Base-by-base conservation (phyloP, 2,113 vertebrate genomes). In the Natator depressus region DNA sequence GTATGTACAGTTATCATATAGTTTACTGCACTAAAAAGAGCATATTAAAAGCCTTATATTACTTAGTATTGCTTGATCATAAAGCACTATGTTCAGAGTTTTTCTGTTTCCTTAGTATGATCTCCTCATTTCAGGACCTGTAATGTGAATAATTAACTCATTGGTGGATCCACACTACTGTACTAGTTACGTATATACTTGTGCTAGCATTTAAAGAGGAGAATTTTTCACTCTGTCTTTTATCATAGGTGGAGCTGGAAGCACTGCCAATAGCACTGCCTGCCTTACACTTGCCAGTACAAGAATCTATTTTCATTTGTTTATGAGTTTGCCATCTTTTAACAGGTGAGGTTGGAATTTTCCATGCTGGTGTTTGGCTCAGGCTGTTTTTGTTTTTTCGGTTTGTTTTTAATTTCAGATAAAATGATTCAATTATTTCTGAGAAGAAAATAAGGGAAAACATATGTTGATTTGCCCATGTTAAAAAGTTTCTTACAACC, bases 81-180 rank as follows among this genome's bases (percentile, higher is more conserved):
- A 94, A 89, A 88, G 91, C 92, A 50, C 50, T 80, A 8, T 79
- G 80, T 35, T 92, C 83, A 65, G 81, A 89, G 82, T 93, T 78
- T 47, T 59, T 51, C 47, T 35, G 86, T 93, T 97, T 96, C 89
- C 79, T 89, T 88, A 96, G 87, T 0, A 0, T 4, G 1, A 85
- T 91, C 90, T 89, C 87, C 80, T 92, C 54, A 91, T 87, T 80
- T 93, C 89, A 95, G 94, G 91, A 94, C 72, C 88, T 91, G n/a
- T 62, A 92, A 55, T 0, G 9, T 95, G 93, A 96, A 95, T 59
- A 10, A 27, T 91, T 76, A 75, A 82, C 35, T 72, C 24, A 13
- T 94, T 95, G 95, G 94, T 96, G 94, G 94, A 96, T 94, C 95
- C 80, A 10, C 78, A 49, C 79, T 86, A 19, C 46, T 80, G 79